Evolutionary conservation across 2,797 vertebrate genomes (phyloP).

Genomic region (Hydrocynus forskahlii): DNA sequence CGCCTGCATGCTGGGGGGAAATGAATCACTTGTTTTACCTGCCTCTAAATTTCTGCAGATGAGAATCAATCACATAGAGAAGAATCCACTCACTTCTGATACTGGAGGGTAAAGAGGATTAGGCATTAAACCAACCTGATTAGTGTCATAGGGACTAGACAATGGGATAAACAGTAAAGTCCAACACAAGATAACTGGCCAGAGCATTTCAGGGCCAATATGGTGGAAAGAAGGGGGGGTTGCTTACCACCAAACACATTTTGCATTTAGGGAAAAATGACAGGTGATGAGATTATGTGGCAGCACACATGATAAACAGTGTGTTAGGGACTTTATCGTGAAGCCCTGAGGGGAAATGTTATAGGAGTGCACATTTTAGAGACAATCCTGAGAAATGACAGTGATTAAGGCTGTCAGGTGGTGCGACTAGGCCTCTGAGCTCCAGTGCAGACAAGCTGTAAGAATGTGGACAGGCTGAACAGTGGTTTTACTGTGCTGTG

Average conservation of each 20-base stretch:
- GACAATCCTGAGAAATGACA: background rate
- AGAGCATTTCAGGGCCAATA: no score
- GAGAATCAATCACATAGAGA: background rate
- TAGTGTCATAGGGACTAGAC: background rate
- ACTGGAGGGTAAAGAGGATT: background rate
- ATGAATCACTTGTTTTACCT: background rate
- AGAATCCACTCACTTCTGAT: background rate
- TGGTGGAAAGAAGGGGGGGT: no score
- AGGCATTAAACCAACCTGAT: background rate
- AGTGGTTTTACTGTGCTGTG: background rate
- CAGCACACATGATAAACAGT: no score
- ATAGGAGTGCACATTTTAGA: background rate
- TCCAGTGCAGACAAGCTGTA: background rate
- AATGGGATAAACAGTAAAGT: background rate
- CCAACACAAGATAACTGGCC: background rate
- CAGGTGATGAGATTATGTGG: no score
- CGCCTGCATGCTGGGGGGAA: background rate
- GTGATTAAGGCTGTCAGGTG: background rate
- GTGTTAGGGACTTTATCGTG: no score
- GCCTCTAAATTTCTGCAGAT: background rate
- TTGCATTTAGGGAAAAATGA: no score
- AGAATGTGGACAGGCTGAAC: constrained; percentile 1
- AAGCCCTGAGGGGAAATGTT: background rate
- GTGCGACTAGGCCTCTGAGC: background rate
- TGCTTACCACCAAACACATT: no score